Conservation (phyloP, 1,140 invertebrate species). For the Lepeophtheirus salmonis region DNA sequence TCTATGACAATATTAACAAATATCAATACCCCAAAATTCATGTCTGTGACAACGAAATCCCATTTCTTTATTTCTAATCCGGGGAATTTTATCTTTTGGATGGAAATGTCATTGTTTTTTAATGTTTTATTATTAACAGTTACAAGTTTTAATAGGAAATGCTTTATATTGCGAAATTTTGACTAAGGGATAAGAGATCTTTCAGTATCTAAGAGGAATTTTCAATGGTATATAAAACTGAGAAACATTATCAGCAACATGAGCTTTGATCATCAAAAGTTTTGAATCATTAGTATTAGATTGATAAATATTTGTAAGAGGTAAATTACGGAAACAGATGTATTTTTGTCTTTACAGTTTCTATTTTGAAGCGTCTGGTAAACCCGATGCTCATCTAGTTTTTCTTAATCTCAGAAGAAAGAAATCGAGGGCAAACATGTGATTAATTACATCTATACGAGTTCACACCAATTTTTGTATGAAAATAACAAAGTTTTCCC, state of each 20-base stretch:
- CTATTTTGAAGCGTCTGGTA: background rate
- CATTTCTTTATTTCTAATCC: background rate
- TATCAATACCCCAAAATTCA: background rate
- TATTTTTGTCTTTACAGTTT: background rate
- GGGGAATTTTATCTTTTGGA: background rate
- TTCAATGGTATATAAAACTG: background rate
- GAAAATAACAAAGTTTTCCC: background rate
- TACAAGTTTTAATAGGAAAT: background rate
- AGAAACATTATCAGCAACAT: background rate
- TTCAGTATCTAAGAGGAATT: background rate
- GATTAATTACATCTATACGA: background rate
- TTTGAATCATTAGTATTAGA: background rate
- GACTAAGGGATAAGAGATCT: background rate
- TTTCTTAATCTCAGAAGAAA: background rate
- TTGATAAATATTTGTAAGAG: background rate
- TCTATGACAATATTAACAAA: background rate
- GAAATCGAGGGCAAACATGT: background rate
- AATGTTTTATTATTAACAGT: background rate
- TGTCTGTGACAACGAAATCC: background rate
- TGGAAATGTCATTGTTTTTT: background rate
- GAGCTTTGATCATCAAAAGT: background rate
- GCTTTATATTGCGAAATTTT: background rate
- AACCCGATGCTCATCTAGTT: background rate
- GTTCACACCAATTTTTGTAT: background rate
- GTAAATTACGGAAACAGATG: background rate